Evolutionary conservation across 2,888 invertebrate species (phyloP).

Genomic region (Acanthosepion esculentum): DNA sequence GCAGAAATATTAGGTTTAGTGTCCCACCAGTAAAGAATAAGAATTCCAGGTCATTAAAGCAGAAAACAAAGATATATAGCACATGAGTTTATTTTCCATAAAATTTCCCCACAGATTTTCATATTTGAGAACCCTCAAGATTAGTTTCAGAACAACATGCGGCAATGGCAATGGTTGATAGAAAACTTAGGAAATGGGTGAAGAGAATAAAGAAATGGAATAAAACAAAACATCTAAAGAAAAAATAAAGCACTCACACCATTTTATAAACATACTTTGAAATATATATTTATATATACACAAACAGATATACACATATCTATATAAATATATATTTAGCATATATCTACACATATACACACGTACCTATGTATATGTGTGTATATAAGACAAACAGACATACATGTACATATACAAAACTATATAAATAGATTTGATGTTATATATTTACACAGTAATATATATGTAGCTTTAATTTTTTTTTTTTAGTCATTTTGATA

Average conservation of each 20-base stretch:
- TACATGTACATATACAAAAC: neutral
- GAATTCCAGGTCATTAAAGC: neutral
- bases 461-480: neutral
- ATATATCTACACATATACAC: neutral
- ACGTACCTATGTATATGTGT: neutral
- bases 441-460: neutral
- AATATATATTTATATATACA: slow-evolving; percentile 23
- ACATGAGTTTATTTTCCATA: slow-evolving; percentile 17
- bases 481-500: neutral
- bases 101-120: neutral
- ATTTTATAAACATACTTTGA: neutral
- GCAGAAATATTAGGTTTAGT: no score
- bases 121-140: neutral
- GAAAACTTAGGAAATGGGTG: neutral
- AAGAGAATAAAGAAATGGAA: neutral
- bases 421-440: slow-evolving; percentile 8
- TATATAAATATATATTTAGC: slow-evolving; percentile 22
- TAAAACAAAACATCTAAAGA: neutral
- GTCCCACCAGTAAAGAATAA: neutral
- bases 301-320: neutral
- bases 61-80: neutral
- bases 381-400: neutral
- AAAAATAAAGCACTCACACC: neutral
- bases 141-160: neutral
- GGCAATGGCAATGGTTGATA: no score